These are phyloP conservation scores for Meghimatium bilineatum DNA, from an alignment of 2,888 invertebrate genomes.

Conservation along the genomic window DNA sequence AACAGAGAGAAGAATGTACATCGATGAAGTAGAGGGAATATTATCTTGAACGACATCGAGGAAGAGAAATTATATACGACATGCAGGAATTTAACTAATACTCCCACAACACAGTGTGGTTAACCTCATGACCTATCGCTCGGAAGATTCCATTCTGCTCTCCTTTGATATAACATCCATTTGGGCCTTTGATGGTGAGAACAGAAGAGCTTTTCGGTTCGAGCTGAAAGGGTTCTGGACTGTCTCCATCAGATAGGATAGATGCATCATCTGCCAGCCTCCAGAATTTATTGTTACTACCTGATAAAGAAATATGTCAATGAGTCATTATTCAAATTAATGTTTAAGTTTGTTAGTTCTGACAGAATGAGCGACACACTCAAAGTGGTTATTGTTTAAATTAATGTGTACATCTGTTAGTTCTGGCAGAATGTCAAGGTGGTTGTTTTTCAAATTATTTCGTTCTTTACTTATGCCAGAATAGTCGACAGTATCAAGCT, in stretches of 20 bases:
- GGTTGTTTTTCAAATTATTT: too few species aligned
- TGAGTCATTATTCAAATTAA: not conserved
- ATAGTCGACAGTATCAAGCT: too few species aligned
- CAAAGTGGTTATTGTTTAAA: too few species aligned
- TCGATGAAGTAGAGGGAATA: too few species aligned
- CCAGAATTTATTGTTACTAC: slow-evolving; percentile 96
- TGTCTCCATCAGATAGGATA: slow-evolving; percentile 86
- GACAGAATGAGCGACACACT: too few species aligned
- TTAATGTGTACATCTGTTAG: too few species aligned
- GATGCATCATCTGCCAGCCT: slow-evolving; percentile 89
- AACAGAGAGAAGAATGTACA: too few species aligned
- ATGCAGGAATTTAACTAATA: slow-evolving; percentile 59
- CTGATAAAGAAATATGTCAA: slow-evolving; percentile 78
- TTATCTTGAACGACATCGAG: too few species aligned
- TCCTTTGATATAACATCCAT: slow-evolving; percentile 79
- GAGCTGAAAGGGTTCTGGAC: slow-evolving; percentile 90
- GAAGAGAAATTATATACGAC: too few species aligned
- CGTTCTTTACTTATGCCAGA: too few species aligned
- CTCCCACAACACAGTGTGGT: slow-evolving; percentile 61
- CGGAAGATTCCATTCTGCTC: slow-evolving; percentile 75
- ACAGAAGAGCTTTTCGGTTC: slow-evolving; percentile 95
- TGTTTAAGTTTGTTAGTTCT: not conserved
- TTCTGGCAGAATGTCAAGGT: too few species aligned
- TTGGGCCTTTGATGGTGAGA: slow-evolving; percentile 88
- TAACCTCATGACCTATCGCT: slow-evolving; percentile 59